Conservation (phyloP, 2,113 vertebrate species). For the Mobula birostris region DNA sequence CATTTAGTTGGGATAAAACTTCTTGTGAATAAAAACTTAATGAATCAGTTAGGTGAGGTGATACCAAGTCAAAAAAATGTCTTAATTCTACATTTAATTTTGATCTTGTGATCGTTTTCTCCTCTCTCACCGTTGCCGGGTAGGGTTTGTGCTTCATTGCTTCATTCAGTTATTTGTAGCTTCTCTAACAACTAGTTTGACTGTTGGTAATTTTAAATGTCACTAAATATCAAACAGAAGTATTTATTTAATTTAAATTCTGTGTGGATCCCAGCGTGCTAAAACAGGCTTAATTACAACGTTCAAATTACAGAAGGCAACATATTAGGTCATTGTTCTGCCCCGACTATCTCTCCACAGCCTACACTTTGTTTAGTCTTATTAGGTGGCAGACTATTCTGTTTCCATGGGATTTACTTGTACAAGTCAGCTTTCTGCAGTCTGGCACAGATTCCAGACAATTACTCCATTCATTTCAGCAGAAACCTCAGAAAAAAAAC, state of each 20-base stretch:
- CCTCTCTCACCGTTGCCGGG: neutral
- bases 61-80: neutral
- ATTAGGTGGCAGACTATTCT: neutral
- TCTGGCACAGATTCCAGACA: neutral
- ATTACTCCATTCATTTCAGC: neutral
- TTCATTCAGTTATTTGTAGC: neutral
- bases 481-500: neutral
- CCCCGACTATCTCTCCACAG: neutral
- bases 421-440: neutral
- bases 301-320: neutral
- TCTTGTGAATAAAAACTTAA: neutral
- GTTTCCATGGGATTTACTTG: neutral
- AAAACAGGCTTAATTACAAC: neutral
- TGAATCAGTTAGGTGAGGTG: neutral
- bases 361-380: neutral
- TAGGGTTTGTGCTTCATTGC: neutral
- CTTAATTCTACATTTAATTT: neutral
- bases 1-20: neutral
- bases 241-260: constrained; percentile 14
- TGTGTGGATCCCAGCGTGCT: neutral
- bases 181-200: neutral
- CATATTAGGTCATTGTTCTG: neutral
- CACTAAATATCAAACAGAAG: constrained; percentile 2
- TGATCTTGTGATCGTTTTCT: neutral
- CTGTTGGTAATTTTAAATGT: neutral